These are phyloP conservation scores for Rana temporaria DNA, from an alignment of 2,113 vertebrate species.

Conservation along the genomic window DNA sequence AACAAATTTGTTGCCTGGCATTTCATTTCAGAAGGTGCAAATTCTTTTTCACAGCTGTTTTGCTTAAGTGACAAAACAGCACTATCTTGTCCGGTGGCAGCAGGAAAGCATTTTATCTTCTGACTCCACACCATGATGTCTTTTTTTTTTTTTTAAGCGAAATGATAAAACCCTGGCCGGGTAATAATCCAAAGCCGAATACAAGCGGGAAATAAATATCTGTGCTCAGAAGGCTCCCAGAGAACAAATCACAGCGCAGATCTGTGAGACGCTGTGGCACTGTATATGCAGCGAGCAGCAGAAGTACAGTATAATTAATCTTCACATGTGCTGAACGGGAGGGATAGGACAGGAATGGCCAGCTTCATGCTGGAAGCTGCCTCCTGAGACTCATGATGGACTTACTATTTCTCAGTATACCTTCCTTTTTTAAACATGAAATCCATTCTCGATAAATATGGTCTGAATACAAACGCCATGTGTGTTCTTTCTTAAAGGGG, in stretches of 20 bases:
- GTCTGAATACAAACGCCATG: too few relatives aligned
- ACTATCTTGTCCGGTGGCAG: slow-evolving; percentile 35
- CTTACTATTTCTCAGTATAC: not conserved
- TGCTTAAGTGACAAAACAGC: slow-evolving; percentile 54
- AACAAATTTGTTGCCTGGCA: slow-evolving; percentile 35
- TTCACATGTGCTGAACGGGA: not conserved
- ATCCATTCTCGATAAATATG: too few relatives aligned
- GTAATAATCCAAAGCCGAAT: slow-evolving; percentile 48
- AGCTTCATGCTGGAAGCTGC: not conserved
- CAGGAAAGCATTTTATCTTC: slow-evolving; percentile 45
- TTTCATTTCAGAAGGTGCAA: slow-evolving; percentile 49
- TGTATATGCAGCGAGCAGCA: slow-evolving; percentile 5
- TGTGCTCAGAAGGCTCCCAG: slow-evolving; percentile 4
- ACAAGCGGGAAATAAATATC: slow-evolving; percentile 39
- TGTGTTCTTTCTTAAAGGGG: too few relatives aligned
- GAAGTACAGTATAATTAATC: slow-evolving; percentile 32
- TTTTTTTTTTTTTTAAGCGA: slow-evolving; percentile 31
- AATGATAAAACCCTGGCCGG: slow-evolving; percentile 41
- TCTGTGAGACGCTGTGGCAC: slow-evolving; percentile 34
- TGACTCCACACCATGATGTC: slow-evolving; percentile 36
- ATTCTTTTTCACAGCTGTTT: slow-evolving; percentile 54
- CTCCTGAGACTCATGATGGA: not conserved
- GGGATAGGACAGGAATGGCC: not conserved
- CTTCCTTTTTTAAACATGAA: not conserved
- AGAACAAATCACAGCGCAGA: slow-evolving; percentile 40